Evolutionary conservation across 2,113 vertebrate genomes (phyloP).

Genomic region (Nibea coibor): DNA sequence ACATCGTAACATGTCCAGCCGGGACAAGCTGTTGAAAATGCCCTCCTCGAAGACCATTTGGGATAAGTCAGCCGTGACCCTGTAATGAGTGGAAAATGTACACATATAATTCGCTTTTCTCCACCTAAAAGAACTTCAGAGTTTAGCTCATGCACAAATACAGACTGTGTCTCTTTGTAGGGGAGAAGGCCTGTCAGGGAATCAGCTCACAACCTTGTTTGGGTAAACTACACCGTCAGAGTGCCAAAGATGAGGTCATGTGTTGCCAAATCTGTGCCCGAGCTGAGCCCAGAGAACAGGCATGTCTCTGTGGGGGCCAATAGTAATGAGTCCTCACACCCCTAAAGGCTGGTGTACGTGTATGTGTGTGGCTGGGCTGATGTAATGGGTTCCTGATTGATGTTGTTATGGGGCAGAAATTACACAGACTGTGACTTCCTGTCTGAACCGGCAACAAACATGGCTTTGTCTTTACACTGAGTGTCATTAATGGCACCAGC

Average conservation of each 20-base stretch:
- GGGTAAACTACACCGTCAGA: conserved; percentile 66
- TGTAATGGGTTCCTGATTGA: conserved; percentile 68
- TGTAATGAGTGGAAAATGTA: conserved; percentile 66
- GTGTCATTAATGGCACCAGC: conserved; percentile 19
- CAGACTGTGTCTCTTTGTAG: conserved; percentile 61
- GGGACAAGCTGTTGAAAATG: conserved; percentile 44
- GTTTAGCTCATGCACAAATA: conserved; percentile 62
- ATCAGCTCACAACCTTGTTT: conserved; percentile 68
- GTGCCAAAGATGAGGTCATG: conserved; percentile 80
- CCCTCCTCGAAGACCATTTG: conserved; percentile 40
- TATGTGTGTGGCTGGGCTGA: conserved; percentile 54
- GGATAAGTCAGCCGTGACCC: conserved; percentile 51
- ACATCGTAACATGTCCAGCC: conserved; percentile 30
- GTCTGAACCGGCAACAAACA: conserved; percentile 69
- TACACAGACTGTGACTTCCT: conserved; percentile 67
- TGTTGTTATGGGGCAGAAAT: conserved; percentile 55
- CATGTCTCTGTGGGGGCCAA: conserved; percentile 57
- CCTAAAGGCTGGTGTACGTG: conserved; percentile 29
- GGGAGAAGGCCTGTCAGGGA: conserved; percentile 39
- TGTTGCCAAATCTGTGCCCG: conserved; percentile 63
- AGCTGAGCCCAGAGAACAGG: conserved; percentile 53
- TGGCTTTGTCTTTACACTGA: conserved; percentile 64
- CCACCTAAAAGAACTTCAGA: background rate
- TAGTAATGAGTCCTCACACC: conserved; percentile 25
- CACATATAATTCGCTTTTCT: conserved; percentile 36